Percentiles rank a stretch among this genome's conserved stretches.
These are phyloP conservation scores for Xanthorhoe spadicearia DNA, from an alignment of 2,888 invertebrate genomes.

Conservation along the genomic window DNA sequence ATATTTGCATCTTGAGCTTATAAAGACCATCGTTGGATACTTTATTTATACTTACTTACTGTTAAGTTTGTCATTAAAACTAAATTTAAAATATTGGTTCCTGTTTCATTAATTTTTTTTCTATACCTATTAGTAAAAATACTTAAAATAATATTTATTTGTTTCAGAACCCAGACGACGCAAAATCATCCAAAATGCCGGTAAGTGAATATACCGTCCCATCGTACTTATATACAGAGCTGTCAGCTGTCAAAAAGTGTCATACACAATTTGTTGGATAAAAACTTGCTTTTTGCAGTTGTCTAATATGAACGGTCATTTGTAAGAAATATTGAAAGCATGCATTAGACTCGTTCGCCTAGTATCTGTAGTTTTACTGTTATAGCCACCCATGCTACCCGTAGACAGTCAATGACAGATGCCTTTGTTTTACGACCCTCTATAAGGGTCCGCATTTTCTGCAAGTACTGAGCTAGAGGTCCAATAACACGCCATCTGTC, in stretches of 20 bases:
- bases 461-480: slow-evolving; percentile 70
- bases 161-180: slow-evolving; percentile 49
- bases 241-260: no score
- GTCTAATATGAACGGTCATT: background rate
- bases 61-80: no score
- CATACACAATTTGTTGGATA: no score
- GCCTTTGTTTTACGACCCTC: slow-evolving; percentile 71
- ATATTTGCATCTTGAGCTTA: no score
- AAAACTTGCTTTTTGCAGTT: background rate
- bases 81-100: background rate
- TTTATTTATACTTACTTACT: no score
- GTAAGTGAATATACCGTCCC: slow-evolving; percentile 51
- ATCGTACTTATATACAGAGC: no score
- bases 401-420: slow-evolving; percentile 59
- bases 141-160: slow-evolving; percentile 32
- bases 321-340: background rate
- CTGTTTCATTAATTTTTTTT: background rate
- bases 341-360: background rate
- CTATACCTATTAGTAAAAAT: background rate
- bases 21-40: no score
- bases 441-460: slow-evolving; percentile 61
- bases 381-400: slow-evolving; percentile 32
- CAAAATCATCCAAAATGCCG: slow-evolving; percentile 45
- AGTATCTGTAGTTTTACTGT: background rate
- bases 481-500: slow-evolving; percentile 78